Percentiles rank a stretch among this genome's conserved stretches.
phyloP scores from a whole-genome alignment of 2,113 vertebrate genomes.

The Micronycteris hirsuta region DNA sequence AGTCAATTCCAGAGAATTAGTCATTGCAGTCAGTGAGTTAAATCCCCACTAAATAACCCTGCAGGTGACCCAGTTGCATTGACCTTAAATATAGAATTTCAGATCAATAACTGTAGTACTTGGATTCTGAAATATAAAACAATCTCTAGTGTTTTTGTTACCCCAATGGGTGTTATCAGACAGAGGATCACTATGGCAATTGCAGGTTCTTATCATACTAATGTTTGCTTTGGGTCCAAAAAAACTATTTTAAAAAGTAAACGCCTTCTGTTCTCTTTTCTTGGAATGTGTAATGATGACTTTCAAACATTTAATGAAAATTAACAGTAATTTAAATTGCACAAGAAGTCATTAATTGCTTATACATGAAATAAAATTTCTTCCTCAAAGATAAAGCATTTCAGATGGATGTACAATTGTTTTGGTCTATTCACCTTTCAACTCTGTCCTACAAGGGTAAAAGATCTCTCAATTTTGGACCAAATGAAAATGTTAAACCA shows the following conservation, averaged over 20 bases:
- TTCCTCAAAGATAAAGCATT: conserved; percentile 8
- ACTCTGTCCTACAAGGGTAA: conserved; percentile 24
- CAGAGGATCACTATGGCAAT: conserved; percentile 31
- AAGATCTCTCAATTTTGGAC: neutral
- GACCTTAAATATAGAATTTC: conserved; percentile 53
- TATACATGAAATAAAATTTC: conserved; percentile 70
- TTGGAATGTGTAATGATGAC: conserved; percentile 75
- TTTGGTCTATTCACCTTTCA: conserved; percentile 38
- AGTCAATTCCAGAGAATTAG: conserved; percentile 44
- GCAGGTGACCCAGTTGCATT: conserved; percentile 47
- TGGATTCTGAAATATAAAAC: conserved; percentile 59
- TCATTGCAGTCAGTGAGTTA: conserved; percentile 41
- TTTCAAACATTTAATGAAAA: conserved; percentile 71
- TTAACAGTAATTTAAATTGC: conserved; percentile 79
- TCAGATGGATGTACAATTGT: neutral
- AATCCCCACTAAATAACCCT: neutral
- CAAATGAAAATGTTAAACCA: neutral
- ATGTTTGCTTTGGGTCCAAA: conserved; percentile 65
- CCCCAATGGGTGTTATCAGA: conserved; percentile 33
- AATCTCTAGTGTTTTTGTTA: conserved; percentile 40
- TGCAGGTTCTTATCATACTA: conserved; percentile 56
- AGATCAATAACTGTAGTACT: conserved; percentile 53
- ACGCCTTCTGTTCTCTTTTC: conserved; percentile 77
- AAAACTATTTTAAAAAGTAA: conserved; percentile 78
- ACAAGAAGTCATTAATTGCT: conserved; percentile 78